Percentiles rank a stretch among this genome's conserved stretches.
Conservation (phyloP, 2,113 vertebrate species). For the Onychostoma macrolepis region DNA sequence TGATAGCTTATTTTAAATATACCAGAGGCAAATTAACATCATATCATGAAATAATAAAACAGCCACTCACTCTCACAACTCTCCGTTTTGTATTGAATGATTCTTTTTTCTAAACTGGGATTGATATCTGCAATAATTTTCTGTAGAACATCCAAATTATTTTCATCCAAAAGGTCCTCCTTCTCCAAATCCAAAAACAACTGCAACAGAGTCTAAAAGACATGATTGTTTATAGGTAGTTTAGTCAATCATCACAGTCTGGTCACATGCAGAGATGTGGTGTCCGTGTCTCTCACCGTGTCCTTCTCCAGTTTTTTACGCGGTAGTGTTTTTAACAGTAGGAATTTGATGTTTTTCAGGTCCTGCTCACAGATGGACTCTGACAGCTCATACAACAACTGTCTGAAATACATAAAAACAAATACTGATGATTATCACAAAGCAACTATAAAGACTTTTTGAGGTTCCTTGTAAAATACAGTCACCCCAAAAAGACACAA, state of each 20-base stretch:
- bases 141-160: slow-evolving; percentile 62
- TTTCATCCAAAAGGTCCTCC: slow-evolving; percentile 52
- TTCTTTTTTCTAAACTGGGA: slow-evolving; percentile 62
- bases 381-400: slow-evolving; percentile 69
- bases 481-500: neutral
- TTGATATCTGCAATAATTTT: slow-evolving; percentile 28
- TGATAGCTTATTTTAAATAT: neutral
- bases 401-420: slow-evolving; percentile 59
- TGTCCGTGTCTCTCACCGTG: slow-evolving; percentile 59
- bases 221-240: neutral
- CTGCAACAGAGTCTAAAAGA: slow-evolving; percentile 68
- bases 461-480: neutral
- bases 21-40: neutral
- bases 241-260: neutral
- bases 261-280: neutral
- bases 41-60: neutral
- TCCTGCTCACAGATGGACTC: slow-evolving; percentile 61
- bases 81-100: slow-evolving; percentile 58
- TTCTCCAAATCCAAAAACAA: slow-evolving; percentile 74
- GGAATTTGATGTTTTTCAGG: slow-evolving; percentile 67
- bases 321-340: slow-evolving; percentile 52
- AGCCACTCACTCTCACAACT: slow-evolving; percentile 54
- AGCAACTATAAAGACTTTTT: neutral
- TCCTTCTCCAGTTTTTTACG: slow-evolving; percentile 58
- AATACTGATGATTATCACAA: neutral